phyloP scores from a whole-genome alignment of 37 sponge, comb jelly and placozoan genomes.

The Cliona cf. orientalis region DNA sequence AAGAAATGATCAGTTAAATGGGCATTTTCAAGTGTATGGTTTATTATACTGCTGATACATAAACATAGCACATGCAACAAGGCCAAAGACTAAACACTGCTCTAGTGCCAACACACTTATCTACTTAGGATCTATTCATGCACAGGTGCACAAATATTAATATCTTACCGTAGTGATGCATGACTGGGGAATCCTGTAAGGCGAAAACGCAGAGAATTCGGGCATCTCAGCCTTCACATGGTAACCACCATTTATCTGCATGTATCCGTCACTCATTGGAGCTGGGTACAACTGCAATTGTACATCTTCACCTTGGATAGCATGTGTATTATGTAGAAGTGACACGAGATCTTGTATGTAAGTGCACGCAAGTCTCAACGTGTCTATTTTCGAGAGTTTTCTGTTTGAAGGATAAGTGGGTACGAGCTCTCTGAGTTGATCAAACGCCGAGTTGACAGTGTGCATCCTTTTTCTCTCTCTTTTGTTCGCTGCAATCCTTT shows the following conservation, averaged over 20 bases:
- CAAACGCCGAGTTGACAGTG: slow-evolving; percentile 91
- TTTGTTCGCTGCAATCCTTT: slow-evolving; percentile 80
- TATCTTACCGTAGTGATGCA: slow-evolving; percentile 50
- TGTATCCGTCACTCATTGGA: not conserved
- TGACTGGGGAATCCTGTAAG: slow-evolving; percentile 38
- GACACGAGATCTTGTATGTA: slow-evolving; percentile 84
- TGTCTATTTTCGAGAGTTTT: slow-evolving; percentile 96
- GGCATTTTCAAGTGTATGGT: not conserved
- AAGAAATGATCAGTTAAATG: not conserved
- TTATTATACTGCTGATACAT: not conserved
- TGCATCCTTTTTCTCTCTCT: slow-evolving; percentile 93
- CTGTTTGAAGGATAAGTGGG: slow-evolving; percentile 90
- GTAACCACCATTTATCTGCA: slow-evolving; percentile 4
- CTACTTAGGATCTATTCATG: not conserved
- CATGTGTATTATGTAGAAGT: slow-evolving; percentile 50
- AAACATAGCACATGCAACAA: not conserved
- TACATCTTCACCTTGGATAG: slow-evolving; percentile 36
- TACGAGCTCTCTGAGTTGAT: slow-evolving; percentile 82
- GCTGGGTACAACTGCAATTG: not conserved
- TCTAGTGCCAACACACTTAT: not conserved
- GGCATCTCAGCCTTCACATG: slow-evolving; percentile 16
- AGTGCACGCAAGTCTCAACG: slow-evolving; percentile 80
- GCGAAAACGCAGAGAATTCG: slow-evolving; percentile 17
- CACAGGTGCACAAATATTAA: not conserved
- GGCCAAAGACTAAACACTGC: not conserved